These are phyloP conservation scores for Drosophila fuyamai DNA, from an alignment of 1,140 invertebrate species.

Conservation along the genomic window DNA sequence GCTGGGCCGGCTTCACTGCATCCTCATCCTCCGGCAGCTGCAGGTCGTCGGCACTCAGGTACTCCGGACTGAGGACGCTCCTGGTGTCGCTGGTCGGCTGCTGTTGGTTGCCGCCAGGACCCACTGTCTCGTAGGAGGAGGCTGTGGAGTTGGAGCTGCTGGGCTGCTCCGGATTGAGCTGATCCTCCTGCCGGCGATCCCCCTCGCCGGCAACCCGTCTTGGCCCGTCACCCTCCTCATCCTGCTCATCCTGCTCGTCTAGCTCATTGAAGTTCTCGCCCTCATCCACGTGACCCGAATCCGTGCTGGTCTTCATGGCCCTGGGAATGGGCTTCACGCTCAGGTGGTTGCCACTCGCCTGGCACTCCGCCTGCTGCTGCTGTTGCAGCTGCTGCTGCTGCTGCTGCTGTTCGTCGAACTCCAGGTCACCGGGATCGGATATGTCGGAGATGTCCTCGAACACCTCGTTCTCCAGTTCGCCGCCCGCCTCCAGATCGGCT, in stretches of 20 bases:
- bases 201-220: conserved; percentile 4
- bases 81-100: conserved; percentile 30
- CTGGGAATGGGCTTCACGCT: conserved; percentile 77
- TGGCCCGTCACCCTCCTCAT: conserved; percentile 3
- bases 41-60: conserved; percentile 77
- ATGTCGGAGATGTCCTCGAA: conserved; percentile 84
- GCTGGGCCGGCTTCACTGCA: conserved; percentile 15
- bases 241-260: conserved; percentile 39
- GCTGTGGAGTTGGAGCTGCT: conserved; percentile 78
- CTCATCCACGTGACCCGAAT: conserved; percentile 85
- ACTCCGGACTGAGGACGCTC: conserved; percentile 76
- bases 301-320: conserved; percentile 84
- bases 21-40: conserved; percentile 65
- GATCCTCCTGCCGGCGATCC: conserved; percentile 2
- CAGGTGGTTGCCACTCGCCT: conserved; percentile 37
- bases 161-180: conserved; percentile 31
- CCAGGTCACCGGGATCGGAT: conserved; percentile 80
- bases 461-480: conserved; percentile 80
- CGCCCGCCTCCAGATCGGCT: conserved; percentile 63
- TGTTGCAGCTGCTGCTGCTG: conserved; percentile 82
- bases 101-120: conserved; percentile 33
- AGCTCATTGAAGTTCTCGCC: conserved; percentile 82
- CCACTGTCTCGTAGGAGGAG: conserved; percentile 83
- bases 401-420: conserved; percentile 82
- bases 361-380: conserved; percentile 64